These are phyloP conservation scores for Prietella phreatophila DNA, from an alignment of 2,113 vertebrate genomes.

Conservation along the genomic window DNA sequence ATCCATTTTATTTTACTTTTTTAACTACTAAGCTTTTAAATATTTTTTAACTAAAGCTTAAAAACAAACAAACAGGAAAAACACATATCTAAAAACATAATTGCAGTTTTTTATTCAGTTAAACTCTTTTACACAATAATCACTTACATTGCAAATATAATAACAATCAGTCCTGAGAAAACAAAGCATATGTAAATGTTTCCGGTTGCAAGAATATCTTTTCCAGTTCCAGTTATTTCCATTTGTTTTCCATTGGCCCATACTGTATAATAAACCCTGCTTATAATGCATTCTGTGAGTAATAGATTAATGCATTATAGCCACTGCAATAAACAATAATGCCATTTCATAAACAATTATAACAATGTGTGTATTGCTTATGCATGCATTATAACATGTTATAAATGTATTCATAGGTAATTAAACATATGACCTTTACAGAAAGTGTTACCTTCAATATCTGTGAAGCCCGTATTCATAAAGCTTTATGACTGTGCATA, in stretches of 20 bases:
- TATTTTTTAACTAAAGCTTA: not conserved
- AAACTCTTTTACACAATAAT: not conserved
- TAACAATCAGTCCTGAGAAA: not conserved
- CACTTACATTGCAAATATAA: not conserved
- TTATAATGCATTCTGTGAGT: not conserved
- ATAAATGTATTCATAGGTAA: not conserved
- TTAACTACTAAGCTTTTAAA: not conserved
- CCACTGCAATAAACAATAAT: not conserved
- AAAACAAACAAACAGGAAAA: not conserved
- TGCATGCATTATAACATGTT: not conserved
- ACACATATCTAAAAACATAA: not conserved
- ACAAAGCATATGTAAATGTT: not conserved
- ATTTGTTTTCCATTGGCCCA: not conserved
- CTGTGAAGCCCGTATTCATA: slow-evolving; percentile 1
- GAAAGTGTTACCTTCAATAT: not conserved
- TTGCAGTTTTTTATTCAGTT: not conserved
- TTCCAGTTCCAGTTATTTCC: not conserved
- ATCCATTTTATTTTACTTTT: not conserved
- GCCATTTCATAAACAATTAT: not conserved
- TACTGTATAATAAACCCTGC: not conserved
- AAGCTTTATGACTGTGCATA: not conserved
- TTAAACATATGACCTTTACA: not conserved
- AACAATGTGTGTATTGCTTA: not conserved
- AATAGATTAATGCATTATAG: not conserved
- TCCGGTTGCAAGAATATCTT: not conserved